phyloP scores from a whole-genome alignment of 2,888 invertebrate species.

The Cheilosia impressa region DNA sequence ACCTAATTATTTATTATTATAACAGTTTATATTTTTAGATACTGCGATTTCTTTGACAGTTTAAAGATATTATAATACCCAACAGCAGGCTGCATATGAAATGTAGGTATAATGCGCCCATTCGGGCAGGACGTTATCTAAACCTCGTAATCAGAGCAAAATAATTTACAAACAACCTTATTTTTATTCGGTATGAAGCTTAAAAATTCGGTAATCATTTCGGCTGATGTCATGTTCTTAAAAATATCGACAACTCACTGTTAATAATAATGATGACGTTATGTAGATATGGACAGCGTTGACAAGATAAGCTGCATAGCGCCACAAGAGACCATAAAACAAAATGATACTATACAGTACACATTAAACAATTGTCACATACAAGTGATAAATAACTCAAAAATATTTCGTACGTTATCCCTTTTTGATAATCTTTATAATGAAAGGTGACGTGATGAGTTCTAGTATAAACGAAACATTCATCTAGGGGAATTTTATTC shows the following conservation, averaged over 20 bases:
- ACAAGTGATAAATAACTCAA: slow-evolving; percentile 48
- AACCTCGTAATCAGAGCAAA: slow-evolving; percentile 40
- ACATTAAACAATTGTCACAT: slow-evolving; percentile 29
- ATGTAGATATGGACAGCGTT: slow-evolving; percentile 42
- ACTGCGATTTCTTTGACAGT: not conserved
- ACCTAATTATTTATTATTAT: not conserved
- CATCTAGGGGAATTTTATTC: not conserved
- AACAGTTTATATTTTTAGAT: not conserved
- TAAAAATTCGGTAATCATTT: slow-evolving; percentile 56
- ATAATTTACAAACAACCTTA: slow-evolving; percentile 32
- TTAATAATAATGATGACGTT: slow-evolving; percentile 70
- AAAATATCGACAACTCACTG: slow-evolving; percentile 56
- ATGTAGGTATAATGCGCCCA: not conserved
- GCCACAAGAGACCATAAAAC: slow-evolving; percentile 38
- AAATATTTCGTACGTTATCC: slow-evolving; percentile 39
- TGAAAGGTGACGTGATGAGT: slow-evolving; percentile 34
- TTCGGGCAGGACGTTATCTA: not conserved
- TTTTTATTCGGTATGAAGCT: slow-evolving; percentile 25
- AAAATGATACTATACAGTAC: slow-evolving; percentile 2
- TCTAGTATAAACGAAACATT: not conserved
- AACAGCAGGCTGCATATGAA: not conserved
- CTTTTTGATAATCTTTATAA: slow-evolving; percentile 34
- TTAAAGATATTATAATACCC: not conserved
- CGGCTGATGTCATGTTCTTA: slow-evolving; percentile 69
- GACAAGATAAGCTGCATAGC: slow-evolving; percentile 59